Evolutionary conservation across 2,888 invertebrate genomes (phyloP), one percentile per base, ranked within the genome.

Genomic region (Icerya purchasi): DNA sequence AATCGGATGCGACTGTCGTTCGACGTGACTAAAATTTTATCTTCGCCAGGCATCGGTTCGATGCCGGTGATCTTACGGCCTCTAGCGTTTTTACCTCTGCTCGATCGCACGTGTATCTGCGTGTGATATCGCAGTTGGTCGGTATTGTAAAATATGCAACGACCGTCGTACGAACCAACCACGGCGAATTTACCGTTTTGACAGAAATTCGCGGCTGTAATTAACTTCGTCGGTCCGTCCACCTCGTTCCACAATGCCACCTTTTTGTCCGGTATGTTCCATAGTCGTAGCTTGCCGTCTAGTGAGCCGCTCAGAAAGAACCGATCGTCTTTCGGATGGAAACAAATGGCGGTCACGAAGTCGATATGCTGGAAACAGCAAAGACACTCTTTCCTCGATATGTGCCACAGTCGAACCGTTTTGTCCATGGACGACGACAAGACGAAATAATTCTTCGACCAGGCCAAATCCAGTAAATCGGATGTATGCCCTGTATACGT

Each of bases 181-280:
- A 97, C 96, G 0, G 94, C 94, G 74, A 94, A 94, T 71, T 94
- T 93, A 8, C 96, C 97, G 75, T 94, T 93, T 66, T 72, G 72
- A 68, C 93, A 94, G 74, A 96, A 96, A 73, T 93, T 94, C 0
- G 94, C 94, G 0, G 96, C 92, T 0, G 96, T 96, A 69, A 96
- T 96, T 14, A 96, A 76, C 69, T 91, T 92, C 1, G 87, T 85
- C 68, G 86, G 87, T n/a, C 92, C 91, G 71, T 89, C 88, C 0
- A 93, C 84, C 74, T 96, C 96, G 72, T 91, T 96, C 94, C 96
- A 97, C 5, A 94, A 82, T 0, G 93, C 92, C 5, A 97, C 96
- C 74, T 94, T 94, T 71, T 98, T 98, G 70, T 99, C 97, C 0
- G 97, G 96, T 69, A 98, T 98, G 73, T 97, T 94, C 98, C 98